Base-by-base conservation (phyloP, 2,113 vertebrate genomes). In the Ceuthmochares aereus region DNA sequence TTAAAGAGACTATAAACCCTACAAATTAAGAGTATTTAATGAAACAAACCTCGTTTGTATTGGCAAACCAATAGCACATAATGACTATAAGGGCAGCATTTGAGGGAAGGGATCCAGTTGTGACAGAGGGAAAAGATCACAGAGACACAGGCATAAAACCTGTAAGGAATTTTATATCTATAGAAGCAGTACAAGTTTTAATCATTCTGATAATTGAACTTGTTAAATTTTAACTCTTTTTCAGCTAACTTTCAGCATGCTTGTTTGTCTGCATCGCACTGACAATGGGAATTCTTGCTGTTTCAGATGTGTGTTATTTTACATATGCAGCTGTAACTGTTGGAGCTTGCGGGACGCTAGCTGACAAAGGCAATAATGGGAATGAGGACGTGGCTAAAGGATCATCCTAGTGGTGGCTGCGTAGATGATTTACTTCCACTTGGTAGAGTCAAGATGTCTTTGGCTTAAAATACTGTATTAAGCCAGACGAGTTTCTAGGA, bases 1-100 rank as follows among this genome's bases (percentile, higher is more conserved):
- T 68, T 93, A 72, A 73, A 94, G 59, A 37, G 40, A 70, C 56
- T 84, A 17, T 76, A 93, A 96, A 90, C 69, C 34, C 58, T 74
- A 13, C 63, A 59, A 87, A 79, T 93, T 96, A 87, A 51, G 74
- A 66, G 17, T 84, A 58, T 80, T 72, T 93, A 95, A 93, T 94
- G 66, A 83, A 95, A 77, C 84, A 78, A 59, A 2, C 16, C 14
- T 86, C 25, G 45, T 81, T 91, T 51, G 11, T 90, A 18, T 88
- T 91, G 82, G 58, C 79, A 55, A 73, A 47, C 36, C 32, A 69
- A 63, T 67, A 81, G 47, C 59, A 58, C 26, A 22, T 56, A 64
- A 34, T 76, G 51, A 84, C n/a, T 89, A 78, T n/a, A 77, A 89
- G 40, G 51, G 34, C 23, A 85, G 66, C 42, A 58, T 89, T 82